A percentile compares a stretch with the other conserved stretches of the same genome.
phyloP scores from a whole-genome alignment of 2,888 invertebrate species.

The Melinaea marsaeus region DNA sequence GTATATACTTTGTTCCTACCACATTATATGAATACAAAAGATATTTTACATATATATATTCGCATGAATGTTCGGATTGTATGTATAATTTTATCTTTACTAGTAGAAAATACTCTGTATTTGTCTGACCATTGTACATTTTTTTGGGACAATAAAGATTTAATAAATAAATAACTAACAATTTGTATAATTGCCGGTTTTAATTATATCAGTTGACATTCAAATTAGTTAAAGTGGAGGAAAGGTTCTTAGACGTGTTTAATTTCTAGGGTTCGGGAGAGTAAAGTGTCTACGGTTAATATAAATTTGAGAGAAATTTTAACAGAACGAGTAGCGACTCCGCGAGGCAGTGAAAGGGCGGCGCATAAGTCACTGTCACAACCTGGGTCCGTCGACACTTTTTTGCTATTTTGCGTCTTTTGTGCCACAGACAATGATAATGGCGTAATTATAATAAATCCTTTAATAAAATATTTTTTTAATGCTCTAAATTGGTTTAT shows the following conservation, averaged over 20 bases:
- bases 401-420: constrained; percentile 57
- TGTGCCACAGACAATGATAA: constrained; percentile 52
- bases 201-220: constrained; percentile 18
- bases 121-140: too few species aligned
- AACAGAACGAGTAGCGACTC: constrained; percentile 58
- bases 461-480: not conserved
- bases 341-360: constrained; percentile 58
- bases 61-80: too few species aligned
- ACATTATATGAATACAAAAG: too few species aligned
- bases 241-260: constrained; percentile 24
- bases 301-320: constrained; percentile 48
- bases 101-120: too few species aligned
- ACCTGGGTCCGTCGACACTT: constrained; percentile 52
- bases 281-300: constrained; percentile 25
- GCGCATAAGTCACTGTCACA: constrained; percentile 73
- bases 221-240: constrained; percentile 16
- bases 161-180: not conserved
- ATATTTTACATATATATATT: too few species aligned
- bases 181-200: constrained; percentile 7
- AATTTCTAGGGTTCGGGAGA: constrained; percentile 21
- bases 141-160: too few species aligned
- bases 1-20: too few species aligned
- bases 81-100: too few species aligned
- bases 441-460: constrained; percentile 20
- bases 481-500: constrained; percentile 39